These are phyloP conservation scores for Synanthedon tipuliformis DNA, from an alignment of 2,888 invertebrate species.

Conservation along the genomic window DNA sequence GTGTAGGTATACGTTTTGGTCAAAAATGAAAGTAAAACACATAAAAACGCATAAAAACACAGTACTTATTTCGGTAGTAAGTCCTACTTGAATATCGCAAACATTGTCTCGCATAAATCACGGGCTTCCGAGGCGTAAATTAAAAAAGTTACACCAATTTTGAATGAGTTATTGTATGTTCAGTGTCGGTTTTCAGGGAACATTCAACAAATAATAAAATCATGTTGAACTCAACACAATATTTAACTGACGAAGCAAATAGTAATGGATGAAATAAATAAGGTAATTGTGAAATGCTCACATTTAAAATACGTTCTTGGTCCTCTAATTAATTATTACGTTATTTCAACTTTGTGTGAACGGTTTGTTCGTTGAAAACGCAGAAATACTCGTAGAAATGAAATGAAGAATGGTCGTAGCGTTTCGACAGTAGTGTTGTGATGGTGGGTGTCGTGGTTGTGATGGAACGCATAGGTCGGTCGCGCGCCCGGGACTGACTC, in stretches of 20 bases:
- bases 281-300: not conserved
- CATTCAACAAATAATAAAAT: conserved; percentile 15
- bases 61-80: not conserved
- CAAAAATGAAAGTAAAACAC: no score
- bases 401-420: conserved; percentile 3
- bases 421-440: conserved; percentile 7
- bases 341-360: conserved; percentile 5
- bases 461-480: conserved; percentile 44
- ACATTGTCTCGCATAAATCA: conserved; percentile 53
- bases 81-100: conserved; percentile 5
- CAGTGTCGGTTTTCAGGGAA: conserved; percentile 31
- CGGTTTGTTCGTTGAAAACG: conserved; percentile 1
- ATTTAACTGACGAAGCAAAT: conserved; percentile 3
- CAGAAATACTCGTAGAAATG: conserved; percentile 3
- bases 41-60: not conserved
- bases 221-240: not conserved
- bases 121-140: conserved; percentile 48
- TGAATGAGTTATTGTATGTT: conserved; percentile 62
- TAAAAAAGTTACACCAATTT: conserved; percentile 66
- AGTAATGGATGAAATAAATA: conserved; percentile 2
- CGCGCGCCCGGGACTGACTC: conserved; percentile 44
- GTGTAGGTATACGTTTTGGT: no score
- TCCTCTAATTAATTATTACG: conserved; percentile 9
- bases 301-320: conserved; percentile 2
- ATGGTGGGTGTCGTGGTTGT: conserved; percentile 23